A percentile compares a stretch with the other conserved stretches of the same genome.
These are phyloP conservation scores for Esox masquinongy DNA, from an alignment of 2,797 vertebrate genomes.

Conservation along the genomic window DNA sequence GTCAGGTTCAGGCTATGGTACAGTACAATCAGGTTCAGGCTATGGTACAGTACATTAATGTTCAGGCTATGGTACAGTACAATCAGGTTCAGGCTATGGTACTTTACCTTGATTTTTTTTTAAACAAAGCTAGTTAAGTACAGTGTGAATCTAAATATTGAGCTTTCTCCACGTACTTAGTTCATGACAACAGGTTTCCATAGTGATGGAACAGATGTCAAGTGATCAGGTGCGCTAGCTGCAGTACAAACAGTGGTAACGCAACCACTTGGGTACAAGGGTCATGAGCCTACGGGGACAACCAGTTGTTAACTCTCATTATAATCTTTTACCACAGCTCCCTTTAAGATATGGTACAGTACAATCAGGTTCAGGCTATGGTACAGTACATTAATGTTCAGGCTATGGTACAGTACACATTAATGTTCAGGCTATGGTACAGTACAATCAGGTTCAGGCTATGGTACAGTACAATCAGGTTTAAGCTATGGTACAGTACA, in stretches of 20 bases:
- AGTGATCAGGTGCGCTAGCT: neutral
- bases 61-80: too few relatives aligned
- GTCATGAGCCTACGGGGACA: neutral
- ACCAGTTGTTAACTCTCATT: neutral
- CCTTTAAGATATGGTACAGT: neutral
- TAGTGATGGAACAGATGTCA: neutral
- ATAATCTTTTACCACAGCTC: neutral
- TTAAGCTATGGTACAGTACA: neutral
- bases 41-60: too few relatives aligned
- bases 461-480: neutral
- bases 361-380: neutral
- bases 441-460: neutral
- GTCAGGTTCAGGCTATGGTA: too few relatives aligned
- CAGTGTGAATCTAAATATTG: too few relatives aligned
- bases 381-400: neutral
- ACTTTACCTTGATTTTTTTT: too few relatives aligned
- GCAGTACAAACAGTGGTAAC: neutral
- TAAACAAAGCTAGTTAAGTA: too few relatives aligned
- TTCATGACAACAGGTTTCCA: neutral
- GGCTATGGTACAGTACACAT: neutral
- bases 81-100: too few relatives aligned
- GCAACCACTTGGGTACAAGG: neutral
- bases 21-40: too few relatives aligned
- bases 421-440: neutral
- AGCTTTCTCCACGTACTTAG: neutral